A percentile compares a stretch with the other conserved stretches of the same genome.
Conservation (phyloP, 2,113 vertebrate genomes). For the Sceloporus tristichus region DNA sequence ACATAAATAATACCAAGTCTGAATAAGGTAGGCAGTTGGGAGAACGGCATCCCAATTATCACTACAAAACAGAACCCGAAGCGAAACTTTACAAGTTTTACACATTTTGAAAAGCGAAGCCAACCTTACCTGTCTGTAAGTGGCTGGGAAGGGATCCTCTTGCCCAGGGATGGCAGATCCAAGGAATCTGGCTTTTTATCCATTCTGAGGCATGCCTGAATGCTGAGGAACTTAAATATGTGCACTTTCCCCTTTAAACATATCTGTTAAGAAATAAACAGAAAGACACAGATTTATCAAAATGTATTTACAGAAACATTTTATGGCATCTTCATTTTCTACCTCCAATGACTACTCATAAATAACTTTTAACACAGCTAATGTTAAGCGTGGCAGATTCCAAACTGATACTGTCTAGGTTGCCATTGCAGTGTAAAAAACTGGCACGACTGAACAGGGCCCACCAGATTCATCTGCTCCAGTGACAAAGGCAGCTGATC, state of each 20-base stretch:
- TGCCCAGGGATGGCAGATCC: slow-evolving; percentile 91
- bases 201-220: slow-evolving; percentile 91
- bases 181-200: slow-evolving; percentile 98
- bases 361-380: neutral
- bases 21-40: too few relatives aligned
- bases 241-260: slow-evolving; percentile 98
- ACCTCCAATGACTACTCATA: neutral
- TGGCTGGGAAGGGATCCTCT: slow-evolving; percentile 91
- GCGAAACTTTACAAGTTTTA: fast-evolving
- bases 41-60: neutral
- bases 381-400: too few relatives aligned
- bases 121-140: slow-evolving; percentile 92
- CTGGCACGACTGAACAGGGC: neutral
- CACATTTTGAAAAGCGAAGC: neutral
- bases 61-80: neutral
- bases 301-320: neutral
- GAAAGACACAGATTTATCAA: slow-evolving; percentile 26
- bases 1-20: neutral
- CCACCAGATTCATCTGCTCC: neutral
- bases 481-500: neutral
- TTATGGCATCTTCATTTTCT: neutral
- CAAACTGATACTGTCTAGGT: too few relatives aligned
- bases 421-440: too few relatives aligned
- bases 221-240: slow-evolving; percentile 98
- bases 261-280: slow-evolving; percentile 83